Percentiles rank a stretch among this genome's conserved stretches.
These are phyloP conservation scores for Pollachius pollachius DNA, from an alignment of 2,113 vertebrate species.

Conservation along the genomic window DNA sequence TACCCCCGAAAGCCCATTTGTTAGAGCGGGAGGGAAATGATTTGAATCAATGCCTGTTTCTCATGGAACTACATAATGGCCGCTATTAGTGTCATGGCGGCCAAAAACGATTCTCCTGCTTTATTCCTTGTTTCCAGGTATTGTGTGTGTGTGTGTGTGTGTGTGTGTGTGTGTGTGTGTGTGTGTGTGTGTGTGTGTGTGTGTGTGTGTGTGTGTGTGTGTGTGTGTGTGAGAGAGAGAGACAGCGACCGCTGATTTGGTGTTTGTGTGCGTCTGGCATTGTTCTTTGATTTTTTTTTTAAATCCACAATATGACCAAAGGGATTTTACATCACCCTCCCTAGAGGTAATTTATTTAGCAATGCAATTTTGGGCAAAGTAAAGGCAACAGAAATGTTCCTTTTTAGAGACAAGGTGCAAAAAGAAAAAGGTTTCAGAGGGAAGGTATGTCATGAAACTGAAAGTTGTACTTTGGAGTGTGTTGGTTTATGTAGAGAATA, in stretches of 20 bases:
- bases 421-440: no score
- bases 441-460: no score
- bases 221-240: neutral
- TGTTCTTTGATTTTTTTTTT: no score
- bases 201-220: slow-evolving; percentile 23
- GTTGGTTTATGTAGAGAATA: no score
- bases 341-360: no score
- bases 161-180: slow-evolving; percentile 1
- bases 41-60: slow-evolving; percentile 47
- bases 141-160: slow-evolving; percentile 3
- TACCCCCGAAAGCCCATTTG: slow-evolving; percentile 54
- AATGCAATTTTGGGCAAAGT: no score
- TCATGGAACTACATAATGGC: slow-evolving; percentile 43
- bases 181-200: slow-evolving; percentile 10
- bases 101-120: slow-evolving; percentile 47
- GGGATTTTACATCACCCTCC: no score
- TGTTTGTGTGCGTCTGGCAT: no score
- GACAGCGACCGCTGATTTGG: neutral
- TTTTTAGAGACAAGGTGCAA: no score
- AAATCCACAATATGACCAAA: no score
- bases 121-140: slow-evolving; percentile 18
- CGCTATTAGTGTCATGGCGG: slow-evolving; percentile 47
- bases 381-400: no score
- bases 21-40: slow-evolving; percentile 47
- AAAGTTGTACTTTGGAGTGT: no score